Conservation (phyloP, 64 coral and sea anemone species). For the Hydrozoanthus tunicans region DNA sequence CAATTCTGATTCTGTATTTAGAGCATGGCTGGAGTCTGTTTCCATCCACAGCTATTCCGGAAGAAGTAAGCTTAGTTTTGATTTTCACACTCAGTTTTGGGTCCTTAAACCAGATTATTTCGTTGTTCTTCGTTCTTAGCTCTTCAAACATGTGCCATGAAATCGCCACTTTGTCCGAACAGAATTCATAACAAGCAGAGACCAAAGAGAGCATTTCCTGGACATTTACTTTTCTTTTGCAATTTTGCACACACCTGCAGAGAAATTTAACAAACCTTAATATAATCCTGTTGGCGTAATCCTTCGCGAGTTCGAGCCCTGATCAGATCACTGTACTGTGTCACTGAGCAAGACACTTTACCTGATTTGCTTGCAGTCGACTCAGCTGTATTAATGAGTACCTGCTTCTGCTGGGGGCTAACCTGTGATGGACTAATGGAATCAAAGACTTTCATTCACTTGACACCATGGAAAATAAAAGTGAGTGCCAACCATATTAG, state of each 20-base stretch:
- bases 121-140: neutral
- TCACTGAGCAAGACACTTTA: too few relatives aligned
- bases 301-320: too few relatives aligned
- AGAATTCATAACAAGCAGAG: constrained; percentile 43
- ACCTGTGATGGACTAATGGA: too few relatives aligned
- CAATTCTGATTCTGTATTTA: constrained; percentile 48
- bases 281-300: neutral
- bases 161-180: constrained; percentile 28
- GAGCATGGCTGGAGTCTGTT: constrained; percentile 32
- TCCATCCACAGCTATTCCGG: constrained; percentile 28
- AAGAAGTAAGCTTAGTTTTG: constrained; percentile 42
- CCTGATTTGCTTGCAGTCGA: too few relatives aligned
- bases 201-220: constrained; percentile 59
- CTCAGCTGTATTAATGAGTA: too few relatives aligned
- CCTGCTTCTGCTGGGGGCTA: too few relatives aligned
- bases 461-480: too few relatives aligned
- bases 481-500: too few relatives aligned
- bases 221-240: constrained; percentile 49
- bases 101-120: constrained; percentile 32
- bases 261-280: neutral
- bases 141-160: constrained; percentile 51
- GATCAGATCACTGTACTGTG: too few relatives aligned
- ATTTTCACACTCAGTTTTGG: constrained; percentile 17
- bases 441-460: too few relatives aligned
- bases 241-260: constrained; percentile 70